Evolutionary conservation across 2,113 vertebrate genomes (phyloP), one percentile per base, ranked within the genome.

Genomic region (Cyphomyrus plagiostoma): DNA sequence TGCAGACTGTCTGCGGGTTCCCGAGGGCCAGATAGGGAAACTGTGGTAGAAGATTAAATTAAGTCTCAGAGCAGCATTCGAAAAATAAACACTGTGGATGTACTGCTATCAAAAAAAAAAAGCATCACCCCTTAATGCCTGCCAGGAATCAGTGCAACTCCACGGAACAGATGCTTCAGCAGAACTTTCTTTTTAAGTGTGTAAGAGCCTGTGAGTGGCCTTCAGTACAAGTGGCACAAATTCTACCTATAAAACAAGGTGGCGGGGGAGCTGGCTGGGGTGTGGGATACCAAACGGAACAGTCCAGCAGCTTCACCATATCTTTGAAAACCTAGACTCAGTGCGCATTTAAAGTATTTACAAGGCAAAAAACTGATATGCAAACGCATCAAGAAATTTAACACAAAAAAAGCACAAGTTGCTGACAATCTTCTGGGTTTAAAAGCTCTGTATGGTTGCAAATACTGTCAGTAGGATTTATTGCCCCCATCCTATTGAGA

Each of bases 291-390:
- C 62, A 89, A 90, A 92, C 86, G 1, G 13, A 66, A 58, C 84
- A 91, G 82, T 88, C 86, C 42, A 93, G 39, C 89, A 91, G 42
- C 91, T 89, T 94, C 91, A 92, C 92, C 92, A 87, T 91, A 84
- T 93, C 35, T 87, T 91, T 91, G 93, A 93, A 93, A 91, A 94
- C 91, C 92, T 90, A 90, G 56, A 90, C 88, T 95, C 93, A 92
- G 93, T 94, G 93, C 93, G 93, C 94, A 93, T 88, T 86, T 90
- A 56, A 93, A 95, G 93, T 95, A 94, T 95, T 92, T 94, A 96
- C 95, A 95, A 90, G 74, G 89, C 89, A 88, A 84, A 49, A 94
- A 93, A 90, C 94, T 88, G 70, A 94, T 94, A 94, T 92, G 89
- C 91, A 48, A 85, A 92, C 88, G 88, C 23, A 89, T 89, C 89